Base-by-base conservation (phyloP, 1,140 invertebrate species). In the Brachionus koreanus region DNA sequence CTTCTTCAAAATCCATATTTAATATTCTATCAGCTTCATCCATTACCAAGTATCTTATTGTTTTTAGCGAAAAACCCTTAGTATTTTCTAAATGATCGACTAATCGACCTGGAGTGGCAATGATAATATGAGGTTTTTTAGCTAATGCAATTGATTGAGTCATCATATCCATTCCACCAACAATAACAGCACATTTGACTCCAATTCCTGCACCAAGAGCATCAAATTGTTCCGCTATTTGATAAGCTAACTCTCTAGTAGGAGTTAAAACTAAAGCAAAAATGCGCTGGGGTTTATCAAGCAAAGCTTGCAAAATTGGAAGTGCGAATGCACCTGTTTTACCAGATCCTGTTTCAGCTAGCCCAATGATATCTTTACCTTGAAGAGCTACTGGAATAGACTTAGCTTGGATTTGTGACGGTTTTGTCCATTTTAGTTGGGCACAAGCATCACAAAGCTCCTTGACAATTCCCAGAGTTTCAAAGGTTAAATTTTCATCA, bases 81-180 rank as follows among this genome's bases (percentile, higher is more conserved):
- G 95, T 95, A 85, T 96, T 96, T 87, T 96, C 93, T 46, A 96
- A 89, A 88, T 96, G 94, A 89, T 97, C 95, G 3, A 96, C 92
- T 29, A 96, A 89, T 85, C 95, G 88, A 49, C 95, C 95, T 3
- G 95, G 95, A 0, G 95, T 97, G 3, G 94, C 89, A 83, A 98
- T 94, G 63, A 98, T 91, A 83, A 98, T 93, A 85, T 98, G 96
- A 10, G 96, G 96, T 85, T 97, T 97, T 86, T 97, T 98, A 0
- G 94, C 94, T 19, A 99, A 87, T 84, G 93, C 90, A 61, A 98
- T 87, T 0, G 94, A 92, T 87, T 99, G 97, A 0, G 94, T 92
- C 85, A 95, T 93, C 95, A 98, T 98, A 86, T 98, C 96, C 91
- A 98, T 96, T 3, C 97, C 97, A 81, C 97, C 97, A 49, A 99